Percentiles rank a stretch among this genome's conserved stretches.
These are phyloP conservation scores for Pterocles burchelli DNA, from an alignment of 2,113 vertebrate genomes.

Conservation along the genomic window DNA sequence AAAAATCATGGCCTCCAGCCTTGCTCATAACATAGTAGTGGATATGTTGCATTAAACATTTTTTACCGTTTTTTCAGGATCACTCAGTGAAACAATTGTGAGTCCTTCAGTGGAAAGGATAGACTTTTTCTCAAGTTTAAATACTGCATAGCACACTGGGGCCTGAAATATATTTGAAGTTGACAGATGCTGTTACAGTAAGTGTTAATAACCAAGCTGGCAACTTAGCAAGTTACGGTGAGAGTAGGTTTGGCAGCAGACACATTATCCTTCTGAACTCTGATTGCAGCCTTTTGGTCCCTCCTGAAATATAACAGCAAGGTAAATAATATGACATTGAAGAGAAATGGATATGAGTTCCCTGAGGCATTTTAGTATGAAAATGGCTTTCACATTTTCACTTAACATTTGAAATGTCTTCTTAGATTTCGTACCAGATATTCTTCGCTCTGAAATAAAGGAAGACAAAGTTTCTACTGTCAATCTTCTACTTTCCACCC, in stretches of 20 bases:
- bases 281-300: neutral
- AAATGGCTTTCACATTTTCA: neutral
- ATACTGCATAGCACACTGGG: neutral
- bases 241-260: neutral
- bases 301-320: neutral
- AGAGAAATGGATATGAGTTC: neutral
- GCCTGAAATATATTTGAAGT: neutral
- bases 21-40: neutral
- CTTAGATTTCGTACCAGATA: conserved; percentile 89
- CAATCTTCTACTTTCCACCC: conserved; percentile 87
- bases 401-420: conserved; percentile 43
- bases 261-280: neutral
- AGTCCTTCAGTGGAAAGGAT: neutral
- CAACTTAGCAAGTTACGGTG: neutral
- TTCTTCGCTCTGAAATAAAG: conserved; percentile 86
- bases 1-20: neutral
- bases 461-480: conserved; percentile 90
- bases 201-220: neutral
- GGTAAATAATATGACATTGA: neutral
- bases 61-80: neutral
- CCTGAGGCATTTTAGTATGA: neutral
- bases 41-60: neutral
- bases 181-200: neutral
- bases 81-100: neutral
- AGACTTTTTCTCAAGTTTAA: neutral